Base-by-base conservation (phyloP, 2,797 vertebrate genomes). In the Sebastes oblongus region DNA sequence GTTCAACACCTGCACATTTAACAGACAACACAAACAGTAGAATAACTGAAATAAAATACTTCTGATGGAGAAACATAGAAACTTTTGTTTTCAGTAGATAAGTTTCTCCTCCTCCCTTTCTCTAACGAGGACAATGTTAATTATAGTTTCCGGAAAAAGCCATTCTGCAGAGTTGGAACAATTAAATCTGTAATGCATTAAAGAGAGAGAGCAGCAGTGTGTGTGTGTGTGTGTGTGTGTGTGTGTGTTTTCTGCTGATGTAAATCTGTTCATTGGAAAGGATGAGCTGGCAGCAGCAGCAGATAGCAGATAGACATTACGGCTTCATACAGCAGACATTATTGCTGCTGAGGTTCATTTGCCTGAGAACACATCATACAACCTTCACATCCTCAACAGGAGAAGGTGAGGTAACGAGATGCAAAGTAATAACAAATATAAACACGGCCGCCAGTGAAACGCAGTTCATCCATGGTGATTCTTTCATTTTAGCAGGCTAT, bases 291-390 rank as follows among this genome's bases (percentile, higher is more conserved):
- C 18, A n/a, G 20, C 50, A 54, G 50, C 18, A 50, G 42, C 42
- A 46, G 42, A 46, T 7, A 46, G 66, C 52, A 52, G 16, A 39
- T 32, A 10, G 16, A 39, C 36, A 10, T 58, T 13, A 75, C 3
- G 4, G 36, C 25, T 36, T 9, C 25, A 30, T 16, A 32, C 29
- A 42, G 22, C 6, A 56, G 3, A 32, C 54, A 8, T 30, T 46
- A 54, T 22, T 75, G 29, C 54, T 66, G 32, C 61, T 71, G 50
- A n/a, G 58, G 11, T 70, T 67, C 2, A 83, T 90, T 83, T 87
- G 65, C 34, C 36, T 84, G 16, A 74, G 42, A 71, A 75, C 72
- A 78, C 11, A 72, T 34, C 65, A 11, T 54, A 71, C 4, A 1
- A 6, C 8, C 16, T 61, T 72, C 24, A 34, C 68, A 56, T 73